Percentiles rank a stretch among this genome's conserved stretches.
These are phyloP conservation scores for Cheilosia scutellata DNA, from an alignment of 2,888 invertebrate genomes.

Conservation along the genomic window DNA sequence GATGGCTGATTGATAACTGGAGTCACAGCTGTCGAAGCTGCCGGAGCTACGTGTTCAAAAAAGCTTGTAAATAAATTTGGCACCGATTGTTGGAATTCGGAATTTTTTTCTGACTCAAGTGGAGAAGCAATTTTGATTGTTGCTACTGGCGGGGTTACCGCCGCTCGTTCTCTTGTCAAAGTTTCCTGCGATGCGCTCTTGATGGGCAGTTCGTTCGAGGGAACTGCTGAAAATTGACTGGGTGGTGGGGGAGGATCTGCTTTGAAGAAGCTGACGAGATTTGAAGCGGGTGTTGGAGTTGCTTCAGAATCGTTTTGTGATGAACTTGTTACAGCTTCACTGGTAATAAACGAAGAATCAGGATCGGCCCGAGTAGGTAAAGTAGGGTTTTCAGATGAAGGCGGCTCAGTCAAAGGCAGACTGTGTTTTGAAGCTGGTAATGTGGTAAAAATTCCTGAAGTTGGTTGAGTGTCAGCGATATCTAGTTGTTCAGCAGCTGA, in stretches of 20 bases:
- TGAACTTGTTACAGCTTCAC: not conserved
- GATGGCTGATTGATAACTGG: slow-evolving; percentile 55
- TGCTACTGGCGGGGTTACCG: slow-evolving; percentile 31
- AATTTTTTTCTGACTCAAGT: slow-evolving; percentile 38
- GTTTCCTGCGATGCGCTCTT: not conserved
- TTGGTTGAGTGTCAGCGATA: not conserved
- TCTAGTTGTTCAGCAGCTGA: not conserved
- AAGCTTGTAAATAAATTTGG: slow-evolving; percentile 77
- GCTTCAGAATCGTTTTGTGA: not conserved
- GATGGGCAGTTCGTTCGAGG: not conserved
- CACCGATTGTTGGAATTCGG: slow-evolving; percentile 56
- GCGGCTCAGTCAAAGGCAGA: not conserved
- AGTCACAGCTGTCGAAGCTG: slow-evolving; percentile 34
- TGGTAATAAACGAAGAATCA: slow-evolving; percentile 11
- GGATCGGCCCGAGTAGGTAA: not conserved
- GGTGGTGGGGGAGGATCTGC: not conserved
- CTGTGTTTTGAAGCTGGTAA: not conserved
- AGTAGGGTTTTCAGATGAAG: not conserved
- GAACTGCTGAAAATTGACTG: not conserved
- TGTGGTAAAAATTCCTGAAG: slow-evolving; percentile 8
- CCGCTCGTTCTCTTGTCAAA: not conserved
- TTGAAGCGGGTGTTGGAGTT: not conserved
- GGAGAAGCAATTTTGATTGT: slow-evolving; percentile 67
- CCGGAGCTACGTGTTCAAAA: slow-evolving; percentile 75
- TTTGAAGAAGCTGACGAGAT: slow-evolving; percentile 45